Conservation (phyloP, 2,888 invertebrate genomes). For the Drosophila neotestacea region DNA sequence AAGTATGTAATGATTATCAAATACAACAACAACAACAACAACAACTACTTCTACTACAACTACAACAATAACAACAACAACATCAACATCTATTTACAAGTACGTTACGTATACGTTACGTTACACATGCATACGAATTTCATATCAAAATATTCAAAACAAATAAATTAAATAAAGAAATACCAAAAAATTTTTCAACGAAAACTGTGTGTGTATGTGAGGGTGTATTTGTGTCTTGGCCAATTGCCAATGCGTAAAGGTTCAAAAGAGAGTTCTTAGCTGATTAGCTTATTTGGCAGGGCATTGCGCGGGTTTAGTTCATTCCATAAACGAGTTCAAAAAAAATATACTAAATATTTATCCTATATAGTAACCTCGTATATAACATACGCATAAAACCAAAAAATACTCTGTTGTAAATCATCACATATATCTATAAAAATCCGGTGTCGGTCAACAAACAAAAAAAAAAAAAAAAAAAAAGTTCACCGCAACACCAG, state of each 20-base stretch:
- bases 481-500: not conserved
- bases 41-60: constrained; percentile 16
- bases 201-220: not conserved
- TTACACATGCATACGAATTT: constrained; percentile 53
- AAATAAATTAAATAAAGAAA: constrained; percentile 5
- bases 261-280: constrained; percentile 26
- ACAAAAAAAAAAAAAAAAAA: not conserved
- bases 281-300: constrained; percentile 47
- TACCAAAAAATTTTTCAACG: not conserved
- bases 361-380: constrained; percentile 20
- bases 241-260: not conserved
- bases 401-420: constrained; percentile 55
- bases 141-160: constrained; percentile 14
- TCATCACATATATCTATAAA: constrained; percentile 47
- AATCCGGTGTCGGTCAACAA: not conserved
- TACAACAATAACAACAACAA: constrained; percentile 26
- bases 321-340: constrained; percentile 49
- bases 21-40: constrained; percentile 22
- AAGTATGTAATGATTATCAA: constrained; percentile 18
- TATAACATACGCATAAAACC: constrained; percentile 18
- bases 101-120: constrained; percentile 51
- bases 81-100: constrained; percentile 25
- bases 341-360: constrained; percentile 6
- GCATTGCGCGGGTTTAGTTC: constrained; percentile 67
- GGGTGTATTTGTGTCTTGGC: constrained; percentile 6